phyloP scores from a whole-genome alignment of 2,888 invertebrate genomes.

The Phortica magna region DNA sequence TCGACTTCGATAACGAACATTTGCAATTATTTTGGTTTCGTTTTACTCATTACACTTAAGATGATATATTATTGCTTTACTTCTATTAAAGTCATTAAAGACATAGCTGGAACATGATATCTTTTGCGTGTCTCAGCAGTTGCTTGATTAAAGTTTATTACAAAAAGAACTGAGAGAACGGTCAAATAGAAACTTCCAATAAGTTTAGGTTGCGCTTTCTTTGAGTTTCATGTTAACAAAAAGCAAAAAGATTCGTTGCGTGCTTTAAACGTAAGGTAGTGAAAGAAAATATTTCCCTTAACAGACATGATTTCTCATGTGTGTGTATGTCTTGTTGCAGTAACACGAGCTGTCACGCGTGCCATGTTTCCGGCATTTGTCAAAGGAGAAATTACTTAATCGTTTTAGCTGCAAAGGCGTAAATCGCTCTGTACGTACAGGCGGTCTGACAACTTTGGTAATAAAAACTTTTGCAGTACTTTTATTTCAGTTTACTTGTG shows the following conservation, averaged over 20 bases:
- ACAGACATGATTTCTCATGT: conserved; percentile 31
- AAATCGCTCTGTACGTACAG: neutral
- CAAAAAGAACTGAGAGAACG: neutral
- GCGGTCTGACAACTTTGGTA: conserved; percentile 24
- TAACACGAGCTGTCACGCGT: conserved; percentile 38
- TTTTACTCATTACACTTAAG: conserved; percentile 58
- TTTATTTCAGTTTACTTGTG: conserved; percentile 12
- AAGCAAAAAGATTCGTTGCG: too few species aligned
- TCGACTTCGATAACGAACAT: conserved; percentile 66
- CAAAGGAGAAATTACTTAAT: conserved; percentile 44
- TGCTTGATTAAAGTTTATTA: neutral
- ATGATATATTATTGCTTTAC: conserved; percentile 57
- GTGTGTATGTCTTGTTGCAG: conserved; percentile 21
- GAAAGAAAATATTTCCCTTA: neutral
- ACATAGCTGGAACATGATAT: too few species aligned
- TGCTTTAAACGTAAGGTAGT: neutral
- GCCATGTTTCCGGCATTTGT: conserved; percentile 42
- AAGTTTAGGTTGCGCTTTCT: too few species aligned
- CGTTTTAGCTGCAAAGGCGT: conserved; percentile 36
- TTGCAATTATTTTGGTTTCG: conserved; percentile 72
- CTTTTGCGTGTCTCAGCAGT: too few species aligned
- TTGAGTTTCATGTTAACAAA: too few species aligned
- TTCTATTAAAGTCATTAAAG: too few species aligned
- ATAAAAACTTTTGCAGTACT: conserved; percentile 31
- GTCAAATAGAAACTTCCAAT: neutral